Evolutionary conservation across 2,888 invertebrate genomes (phyloP).

Genomic region (Lathronympha strigana): DNA sequence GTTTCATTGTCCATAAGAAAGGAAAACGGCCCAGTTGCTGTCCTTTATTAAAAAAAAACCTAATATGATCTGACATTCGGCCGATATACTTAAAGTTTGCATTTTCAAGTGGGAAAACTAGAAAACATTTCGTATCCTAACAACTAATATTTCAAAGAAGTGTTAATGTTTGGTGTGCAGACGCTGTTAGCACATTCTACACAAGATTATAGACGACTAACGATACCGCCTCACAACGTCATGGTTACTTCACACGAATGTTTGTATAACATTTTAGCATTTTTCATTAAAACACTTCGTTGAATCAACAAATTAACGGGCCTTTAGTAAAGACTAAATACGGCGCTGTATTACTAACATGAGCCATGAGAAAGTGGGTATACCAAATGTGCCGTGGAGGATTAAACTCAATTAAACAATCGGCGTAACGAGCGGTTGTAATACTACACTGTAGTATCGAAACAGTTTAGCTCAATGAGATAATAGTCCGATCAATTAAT

Average conservation of each 20-base stretch:
- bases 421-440: constrained; percentile 49
- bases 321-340: constrained; percentile 37
- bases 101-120: not conserved
- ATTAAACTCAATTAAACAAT: constrained; percentile 68
- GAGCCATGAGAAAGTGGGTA: constrained; percentile 45
- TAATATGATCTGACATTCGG: not conserved
- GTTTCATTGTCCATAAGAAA: too few relatives aligned
- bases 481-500: constrained; percentile 57
- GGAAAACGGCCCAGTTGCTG: not conserved
- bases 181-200: constrained; percentile 43
- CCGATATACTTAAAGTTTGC: not conserved
- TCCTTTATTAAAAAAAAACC: too few relatives aligned
- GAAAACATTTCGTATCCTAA: not conserved
- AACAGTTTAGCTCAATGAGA: constrained; percentile 64
- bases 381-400: constrained; percentile 55
- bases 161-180: constrained; percentile 38
- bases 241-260: constrained; percentile 65
- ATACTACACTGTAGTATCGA: constrained; percentile 45
- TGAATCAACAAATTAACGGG: constrained; percentile 53
- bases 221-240: constrained; percentile 53
- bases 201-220: constrained; percentile 52
- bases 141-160: constrained; percentile 29
- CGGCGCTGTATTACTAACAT: constrained; percentile 18
- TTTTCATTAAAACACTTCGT: constrained; percentile 63
- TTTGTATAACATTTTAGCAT: constrained; percentile 62